Base-by-base conservation (phyloP, 2,888 invertebrate species). In the Apeira syringaria region DNA sequence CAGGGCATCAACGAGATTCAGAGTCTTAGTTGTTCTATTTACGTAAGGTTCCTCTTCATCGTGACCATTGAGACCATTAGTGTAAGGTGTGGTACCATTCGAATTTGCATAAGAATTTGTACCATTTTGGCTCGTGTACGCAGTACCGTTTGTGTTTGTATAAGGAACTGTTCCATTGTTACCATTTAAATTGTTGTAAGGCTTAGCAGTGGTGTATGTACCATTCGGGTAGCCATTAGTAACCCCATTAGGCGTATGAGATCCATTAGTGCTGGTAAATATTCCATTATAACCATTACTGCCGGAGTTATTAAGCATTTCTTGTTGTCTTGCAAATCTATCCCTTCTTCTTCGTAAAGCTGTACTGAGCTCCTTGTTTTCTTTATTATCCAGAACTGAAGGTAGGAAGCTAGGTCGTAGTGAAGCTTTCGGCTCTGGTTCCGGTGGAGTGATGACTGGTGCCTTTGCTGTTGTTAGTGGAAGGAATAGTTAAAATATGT, bases 251-350 rank as follows among this genome's bases (percentile, higher is more conserved):
- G 10, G 18, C 2, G 56, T 37, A 44, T 34, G 5, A 5, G 12
- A 30, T 10, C 55, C 61, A 39, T 45, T 64, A 24, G 24, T 3
- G 9, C 50, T 72, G 2, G 56, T 55, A 36, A 75, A 78, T 1
- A 80, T 42, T 1, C 73, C 73, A 40, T 69, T 80, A 47, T 75
- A 76, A 15, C 76, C 61, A 3, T 63, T 68, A 46, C 61, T 70
- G 47, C 56, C 74, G 0, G 81, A 75, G 42, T 73, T 78, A 33
- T 80, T 86, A 5, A 86, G 58, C 48, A 88, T 64, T 80, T 96
- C 95, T 70, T 95, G 92, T 71, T 97, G 97, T 49, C 97, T 91
- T 60, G 96, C 96, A 29, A 94, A 96, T 52, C 97, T 92, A 68
- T 97, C 96, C 48, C 96, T 91, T 47, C 97, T 91, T 61, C 96